Percentiles rank a stretch among this genome's conserved stretches.
Conservation (phyloP, 2,113 vertebrate species). For the Tiliqua scincoides region DNA sequence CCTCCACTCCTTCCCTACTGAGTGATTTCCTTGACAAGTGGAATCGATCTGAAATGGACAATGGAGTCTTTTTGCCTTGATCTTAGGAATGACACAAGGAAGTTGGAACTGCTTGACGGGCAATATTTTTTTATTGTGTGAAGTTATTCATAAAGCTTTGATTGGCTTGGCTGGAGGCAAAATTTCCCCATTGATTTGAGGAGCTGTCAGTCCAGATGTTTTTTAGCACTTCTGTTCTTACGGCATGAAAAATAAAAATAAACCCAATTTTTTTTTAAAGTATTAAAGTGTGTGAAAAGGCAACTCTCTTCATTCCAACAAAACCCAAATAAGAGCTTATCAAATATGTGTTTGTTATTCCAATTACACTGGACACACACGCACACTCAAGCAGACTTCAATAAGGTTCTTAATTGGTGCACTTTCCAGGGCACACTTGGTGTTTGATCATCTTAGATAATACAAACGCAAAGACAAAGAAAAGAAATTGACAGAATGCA, state of each 20-base stretch:
- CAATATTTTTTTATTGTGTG: background rate
- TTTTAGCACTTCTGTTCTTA: background rate
- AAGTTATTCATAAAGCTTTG: conserved; percentile 9
- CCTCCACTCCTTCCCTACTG: background rate
- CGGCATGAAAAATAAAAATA: conserved; percentile 6
- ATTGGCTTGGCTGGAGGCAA: conserved; percentile 12
- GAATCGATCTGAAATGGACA: conserved; percentile 6
- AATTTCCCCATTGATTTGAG: conserved; percentile 9
- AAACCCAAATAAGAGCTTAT: conserved; percentile 41
- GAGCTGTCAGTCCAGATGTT: conserved; percentile 20
- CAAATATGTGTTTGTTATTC: conserved; percentile 49
- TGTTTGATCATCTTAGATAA: conserved; percentile 56
- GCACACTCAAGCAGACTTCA: conserved; percentile 53
- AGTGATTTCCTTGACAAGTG: background rate
- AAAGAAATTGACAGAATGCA: conserved; percentile 55
- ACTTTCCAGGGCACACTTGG: conserved; percentile 41
- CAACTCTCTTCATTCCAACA: conserved; percentile 28
- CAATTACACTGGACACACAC: conserved; percentile 48
- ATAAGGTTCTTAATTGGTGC: conserved; percentile 55
- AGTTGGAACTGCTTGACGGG: background rate
- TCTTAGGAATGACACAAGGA: background rate
- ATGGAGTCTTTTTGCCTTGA: background rate
- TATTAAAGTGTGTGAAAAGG: conserved; percentile 41
- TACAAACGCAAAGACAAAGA: conserved; percentile 49
- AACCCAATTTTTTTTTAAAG: conserved; percentile 9